phyloP scores from a whole-genome alignment of 2,888 invertebrate genomes.

The Tetramorium bicarinatum region DNA sequence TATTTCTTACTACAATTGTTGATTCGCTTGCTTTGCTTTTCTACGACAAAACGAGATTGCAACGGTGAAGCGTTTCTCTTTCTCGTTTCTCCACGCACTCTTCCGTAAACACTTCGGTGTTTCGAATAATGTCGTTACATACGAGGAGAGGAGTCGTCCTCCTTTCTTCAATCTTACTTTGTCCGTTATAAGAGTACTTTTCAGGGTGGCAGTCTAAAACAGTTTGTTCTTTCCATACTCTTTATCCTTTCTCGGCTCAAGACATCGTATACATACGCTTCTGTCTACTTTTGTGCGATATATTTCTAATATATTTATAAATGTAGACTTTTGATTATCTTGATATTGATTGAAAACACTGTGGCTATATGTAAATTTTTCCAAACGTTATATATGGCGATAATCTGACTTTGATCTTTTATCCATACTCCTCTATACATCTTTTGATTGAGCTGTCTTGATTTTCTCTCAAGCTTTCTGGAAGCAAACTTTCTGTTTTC shows the following conservation, averaged over 20 bases:
- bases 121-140: slow-evolving; percentile 22
- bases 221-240: slow-evolving; percentile 13
- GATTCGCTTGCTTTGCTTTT: slow-evolving; percentile 30
- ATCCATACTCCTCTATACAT: slow-evolving; percentile 18
- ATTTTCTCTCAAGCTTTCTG: slow-evolving; percentile 1
- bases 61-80: slow-evolving; percentile 31
- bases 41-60: slow-evolving; percentile 55
- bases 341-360: slow-evolving; percentile 48
- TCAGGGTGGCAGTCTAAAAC: slow-evolving; percentile 26
- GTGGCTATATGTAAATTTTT: slow-evolving; percentile 67
- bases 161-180: slow-evolving; percentile 50
- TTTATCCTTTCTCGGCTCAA: slow-evolving; percentile 7
- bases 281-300: neutral
- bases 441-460: slow-evolving; percentile 63
- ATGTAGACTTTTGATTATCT: slow-evolving; percentile 51
- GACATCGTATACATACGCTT: neutral
- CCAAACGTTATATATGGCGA: slow-evolving; percentile 66
- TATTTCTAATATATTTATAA: slow-evolving; percentile 18
- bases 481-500: slow-evolving; percentile 21
- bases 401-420: slow-evolving; percentile 64
- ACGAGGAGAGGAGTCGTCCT: slow-evolving; percentile 39
- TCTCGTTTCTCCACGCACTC: slow-evolving; percentile 15
- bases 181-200: slow-evolving; percentile 33
- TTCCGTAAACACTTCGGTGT: slow-evolving; percentile 57
- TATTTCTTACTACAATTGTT: neutral